These are phyloP conservation scores for Meghimatium bilineatum DNA, from an alignment of 2,888 invertebrate species.

Conservation along the genomic window DNA sequence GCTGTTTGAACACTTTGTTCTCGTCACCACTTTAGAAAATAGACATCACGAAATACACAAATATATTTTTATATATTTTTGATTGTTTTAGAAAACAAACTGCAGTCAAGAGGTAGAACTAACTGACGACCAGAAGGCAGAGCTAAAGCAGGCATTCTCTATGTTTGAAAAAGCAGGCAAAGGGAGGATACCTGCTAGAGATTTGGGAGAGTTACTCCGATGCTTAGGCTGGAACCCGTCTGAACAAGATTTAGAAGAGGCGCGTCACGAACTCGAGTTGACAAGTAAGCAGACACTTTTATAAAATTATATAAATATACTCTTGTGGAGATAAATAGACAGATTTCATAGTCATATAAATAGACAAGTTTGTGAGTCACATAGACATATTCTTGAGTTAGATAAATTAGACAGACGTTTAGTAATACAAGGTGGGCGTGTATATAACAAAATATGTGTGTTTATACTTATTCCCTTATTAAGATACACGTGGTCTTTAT, in stretches of 20 bases:
- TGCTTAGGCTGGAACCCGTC: constrained; percentile 72
- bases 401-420: too few species aligned
- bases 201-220: constrained; percentile 66
- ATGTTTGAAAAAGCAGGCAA: constrained; percentile 69
- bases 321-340: background rate
- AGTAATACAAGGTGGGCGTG: too few species aligned
- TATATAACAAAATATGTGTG: too few species aligned
- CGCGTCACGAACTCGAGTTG: constrained; percentile 69
- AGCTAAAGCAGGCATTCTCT: constrained; percentile 66
- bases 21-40: too few species aligned
- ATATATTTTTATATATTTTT: background rate
- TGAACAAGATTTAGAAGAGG: constrained; percentile 70
- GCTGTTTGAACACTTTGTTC: too few species aligned
- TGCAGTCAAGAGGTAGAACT: constrained; percentile 22
- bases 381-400: too few species aligned
- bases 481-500: too few species aligned
- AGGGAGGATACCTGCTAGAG: constrained; percentile 66
- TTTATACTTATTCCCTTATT: too few species aligned
- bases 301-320: too few species aligned
- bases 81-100: background rate
- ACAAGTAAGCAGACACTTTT: constrained; percentile 45
- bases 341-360: background rate
- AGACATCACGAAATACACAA: too few species aligned
- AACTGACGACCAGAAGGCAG: constrained; percentile 53
- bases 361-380: too few species aligned